phyloP scores from a whole-genome alignment of 2,797 vertebrate species.

The Pelochelys cantorii region DNA sequence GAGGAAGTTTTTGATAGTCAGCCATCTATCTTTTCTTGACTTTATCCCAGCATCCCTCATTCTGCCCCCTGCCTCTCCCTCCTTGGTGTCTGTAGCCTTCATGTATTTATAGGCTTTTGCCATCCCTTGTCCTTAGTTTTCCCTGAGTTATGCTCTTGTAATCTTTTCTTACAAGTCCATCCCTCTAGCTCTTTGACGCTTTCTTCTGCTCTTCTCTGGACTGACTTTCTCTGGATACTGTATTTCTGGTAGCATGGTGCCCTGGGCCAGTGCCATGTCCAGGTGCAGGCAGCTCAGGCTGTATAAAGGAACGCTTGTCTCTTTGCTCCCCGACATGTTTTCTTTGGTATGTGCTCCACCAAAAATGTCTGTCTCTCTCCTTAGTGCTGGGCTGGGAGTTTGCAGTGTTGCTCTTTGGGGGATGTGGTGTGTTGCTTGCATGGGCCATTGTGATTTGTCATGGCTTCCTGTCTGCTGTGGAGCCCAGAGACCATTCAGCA shows the following conservation, averaged over 20 bases:
- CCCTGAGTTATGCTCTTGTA: neutral
- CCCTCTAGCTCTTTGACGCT: neutral
- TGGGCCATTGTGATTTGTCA: rapidly evolving
- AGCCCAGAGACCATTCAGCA: rapidly evolving
- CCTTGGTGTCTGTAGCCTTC: neutral
- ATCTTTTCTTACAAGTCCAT: neutral
- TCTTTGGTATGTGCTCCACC: neutral
- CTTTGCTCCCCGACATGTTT: neutral
- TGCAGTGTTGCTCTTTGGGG: rapidly evolving
- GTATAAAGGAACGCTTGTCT: neutral
- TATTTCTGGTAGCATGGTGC: neutral
- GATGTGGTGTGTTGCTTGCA: neutral
- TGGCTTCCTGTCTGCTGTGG: neutral
- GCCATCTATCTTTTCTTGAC: neutral
- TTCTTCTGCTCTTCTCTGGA: neutral
- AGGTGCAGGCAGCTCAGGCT: neutral
- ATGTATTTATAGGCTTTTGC: neutral
- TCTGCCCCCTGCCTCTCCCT: neutral
- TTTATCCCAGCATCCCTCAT: neutral
- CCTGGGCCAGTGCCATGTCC: neutral
- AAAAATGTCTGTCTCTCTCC: neutral
- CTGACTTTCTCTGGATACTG: rapidly evolving
- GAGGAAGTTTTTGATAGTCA: neutral
- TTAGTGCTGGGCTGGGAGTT: neutral
- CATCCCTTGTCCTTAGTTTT: neutral